Evolutionary conservation across 2,113 vertebrate genomes (phyloP).

Genomic region (Malurus melanocephalus): DNA sequence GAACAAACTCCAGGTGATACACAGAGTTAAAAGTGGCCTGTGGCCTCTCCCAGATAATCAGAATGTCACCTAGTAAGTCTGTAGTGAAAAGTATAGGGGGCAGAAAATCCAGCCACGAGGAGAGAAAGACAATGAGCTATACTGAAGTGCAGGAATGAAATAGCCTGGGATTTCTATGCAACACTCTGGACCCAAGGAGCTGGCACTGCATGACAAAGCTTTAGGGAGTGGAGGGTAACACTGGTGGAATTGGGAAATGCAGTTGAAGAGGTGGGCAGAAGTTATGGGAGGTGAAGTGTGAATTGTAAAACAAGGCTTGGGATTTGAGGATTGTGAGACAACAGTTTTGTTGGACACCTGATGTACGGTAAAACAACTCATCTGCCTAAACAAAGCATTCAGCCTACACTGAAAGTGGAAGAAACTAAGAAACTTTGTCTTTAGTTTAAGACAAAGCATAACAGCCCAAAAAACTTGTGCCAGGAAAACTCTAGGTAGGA

Average conservation of each 20-base stretch:
- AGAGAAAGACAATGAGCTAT: not conserved
- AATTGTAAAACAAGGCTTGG: not conserved
- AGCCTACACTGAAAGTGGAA: not conserved
- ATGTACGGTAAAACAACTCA: not conserved
- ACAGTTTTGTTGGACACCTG: not conserved
- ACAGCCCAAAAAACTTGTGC: not conserved
- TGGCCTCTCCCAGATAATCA: not conserved
- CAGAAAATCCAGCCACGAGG: not conserved
- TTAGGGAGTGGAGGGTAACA: not conserved
- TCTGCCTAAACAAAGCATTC: not conserved
- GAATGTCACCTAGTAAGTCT: not conserved
- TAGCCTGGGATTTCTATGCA: not conserved
- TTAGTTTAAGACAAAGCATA: not conserved
- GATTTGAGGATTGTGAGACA: not conserved
- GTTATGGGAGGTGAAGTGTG: not conserved
- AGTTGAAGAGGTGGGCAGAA: not conserved
- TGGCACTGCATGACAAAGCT: not conserved
- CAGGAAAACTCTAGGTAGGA: not conserved
- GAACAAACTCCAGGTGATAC: not conserved
- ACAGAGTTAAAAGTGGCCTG: not conserved
- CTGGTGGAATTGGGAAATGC: not conserved
- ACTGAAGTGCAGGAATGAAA: not conserved
- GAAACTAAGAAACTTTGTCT: not conserved
- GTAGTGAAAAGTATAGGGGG: not conserved
- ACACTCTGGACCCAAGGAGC: not conserved